phyloP scores from a whole-genome alignment of 2,888 invertebrate genomes.

The Tipula vernalis region DNA sequence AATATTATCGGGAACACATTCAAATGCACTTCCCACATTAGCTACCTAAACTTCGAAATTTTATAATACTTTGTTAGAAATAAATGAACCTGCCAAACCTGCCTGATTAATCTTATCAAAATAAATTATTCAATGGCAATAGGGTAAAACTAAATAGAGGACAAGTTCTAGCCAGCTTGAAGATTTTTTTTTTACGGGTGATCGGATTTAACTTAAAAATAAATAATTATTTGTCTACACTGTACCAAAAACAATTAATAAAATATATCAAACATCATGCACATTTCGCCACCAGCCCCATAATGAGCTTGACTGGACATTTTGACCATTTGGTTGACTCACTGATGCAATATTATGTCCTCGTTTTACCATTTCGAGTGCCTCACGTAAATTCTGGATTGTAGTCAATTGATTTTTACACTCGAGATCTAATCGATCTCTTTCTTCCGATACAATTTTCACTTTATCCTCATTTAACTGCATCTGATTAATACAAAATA shows the following conservation, averaged over 20 bases:
- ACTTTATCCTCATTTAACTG: not conserved
- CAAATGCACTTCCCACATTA: not conserved
- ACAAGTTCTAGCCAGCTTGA: not conserved
- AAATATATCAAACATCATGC: slow-evolving; percentile 7
- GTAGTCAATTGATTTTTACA: slow-evolving; percentile 17
- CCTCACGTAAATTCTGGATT: slow-evolving; percentile 17
- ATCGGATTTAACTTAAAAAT: not conserved
- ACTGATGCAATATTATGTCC: slow-evolving; percentile 7
- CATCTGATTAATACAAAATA: not conserved
- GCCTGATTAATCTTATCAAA: not conserved
- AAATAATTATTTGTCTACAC: not conserved
- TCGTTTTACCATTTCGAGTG: slow-evolving; percentile 15
- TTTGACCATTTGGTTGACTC: slow-evolving; percentile 7
- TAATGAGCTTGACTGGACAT: not conserved
- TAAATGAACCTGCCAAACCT: not conserved
- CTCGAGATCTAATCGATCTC: slow-evolving; percentile 10
- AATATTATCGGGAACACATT: not conserved
- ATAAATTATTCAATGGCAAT: not conserved
- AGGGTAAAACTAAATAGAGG: not conserved
- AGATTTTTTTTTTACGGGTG: not conserved
- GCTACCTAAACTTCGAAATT: not conserved
- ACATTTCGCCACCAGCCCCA: slow-evolving; percentile 4
- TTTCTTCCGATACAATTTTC: not conserved
- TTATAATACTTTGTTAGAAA: not conserved
- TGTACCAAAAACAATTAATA: not conserved